Percentiles rank a stretch among this genome's conserved stretches.
phyloP scores from a whole-genome alignment of 2,797 vertebrate genomes.

The Enteromius anoplus region DNA sequence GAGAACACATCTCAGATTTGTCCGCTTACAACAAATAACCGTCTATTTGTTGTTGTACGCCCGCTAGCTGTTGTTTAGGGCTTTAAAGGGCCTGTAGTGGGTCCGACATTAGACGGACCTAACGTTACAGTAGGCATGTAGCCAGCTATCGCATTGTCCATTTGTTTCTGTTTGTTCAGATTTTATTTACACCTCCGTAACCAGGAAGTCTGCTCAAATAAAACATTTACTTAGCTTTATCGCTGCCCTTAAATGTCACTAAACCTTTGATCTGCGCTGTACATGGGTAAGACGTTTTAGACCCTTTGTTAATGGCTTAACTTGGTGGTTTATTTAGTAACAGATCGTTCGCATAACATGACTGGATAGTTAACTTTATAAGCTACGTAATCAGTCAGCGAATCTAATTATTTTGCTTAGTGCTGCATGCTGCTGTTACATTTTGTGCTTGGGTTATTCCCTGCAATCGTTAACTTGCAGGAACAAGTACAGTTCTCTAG shows the following conservation, averaged over 20 bases:
- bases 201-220: slow-evolving; percentile 11
- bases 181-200: slow-evolving; percentile 18
- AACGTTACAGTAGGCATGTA: slow-evolving; percentile 8
- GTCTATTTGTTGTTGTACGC: neutral
- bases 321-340: slow-evolving; percentile 6
- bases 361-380: neutral
- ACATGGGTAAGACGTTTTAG: neutral
- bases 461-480: neutral
- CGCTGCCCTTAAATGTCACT: neutral
- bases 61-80: neutral
- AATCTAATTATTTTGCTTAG: neutral
- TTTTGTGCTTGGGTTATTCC: neutral
- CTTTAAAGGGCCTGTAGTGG: slow-evolving; percentile 26
- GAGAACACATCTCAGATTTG: neutral
- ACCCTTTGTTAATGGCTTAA: neutral
- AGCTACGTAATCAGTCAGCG: neutral
- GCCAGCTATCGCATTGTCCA: slow-evolving; percentile 35
- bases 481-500: neutral
- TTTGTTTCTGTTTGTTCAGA: slow-evolving; percentile 35
- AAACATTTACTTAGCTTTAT: neutral
- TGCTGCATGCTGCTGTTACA: neutral
- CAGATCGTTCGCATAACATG: neutral
- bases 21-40: neutral
- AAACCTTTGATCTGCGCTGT: neutral
- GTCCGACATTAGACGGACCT: slow-evolving; percentile 37